Evolutionary conservation across 2,797 vertebrate genomes (phyloP).

Genomic region (Lepidocolaptes lacrymiger): DNA sequence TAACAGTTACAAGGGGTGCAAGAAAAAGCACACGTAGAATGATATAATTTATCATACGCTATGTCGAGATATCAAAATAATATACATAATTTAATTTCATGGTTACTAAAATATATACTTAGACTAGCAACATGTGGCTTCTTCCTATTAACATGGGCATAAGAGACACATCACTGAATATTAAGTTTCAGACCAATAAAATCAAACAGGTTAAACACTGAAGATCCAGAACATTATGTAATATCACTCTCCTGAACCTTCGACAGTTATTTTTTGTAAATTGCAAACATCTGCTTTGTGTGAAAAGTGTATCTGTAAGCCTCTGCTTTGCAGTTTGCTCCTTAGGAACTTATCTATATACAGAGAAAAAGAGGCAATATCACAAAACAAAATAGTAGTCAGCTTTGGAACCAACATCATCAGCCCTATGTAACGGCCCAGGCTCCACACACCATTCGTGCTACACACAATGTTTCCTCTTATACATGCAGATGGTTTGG

Average conservation of each 20-base stretch:
- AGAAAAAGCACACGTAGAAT: not conserved
- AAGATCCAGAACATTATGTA: not conserved
- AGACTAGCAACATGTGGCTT: not conserved
- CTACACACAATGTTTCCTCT: not conserved
- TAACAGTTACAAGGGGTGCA: not conserved
- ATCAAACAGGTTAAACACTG: not conserved
- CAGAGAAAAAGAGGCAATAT: not conserved
- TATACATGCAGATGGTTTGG: not conserved
- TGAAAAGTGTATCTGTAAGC: not conserved
- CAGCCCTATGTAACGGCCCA: not conserved
- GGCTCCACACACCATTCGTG: not conserved
- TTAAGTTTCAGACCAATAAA: not conserved
- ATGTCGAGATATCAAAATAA: not conserved
- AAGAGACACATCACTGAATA: not conserved
- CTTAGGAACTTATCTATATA: not conserved
- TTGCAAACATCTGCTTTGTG: not conserved
- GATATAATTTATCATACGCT: not conserved
- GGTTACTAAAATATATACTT: not conserved
- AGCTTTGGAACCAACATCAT: not conserved
- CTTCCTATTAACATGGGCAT: not conserved
- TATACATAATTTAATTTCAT: not conserved
- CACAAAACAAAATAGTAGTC: not conserved
- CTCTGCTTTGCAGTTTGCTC: not conserved
- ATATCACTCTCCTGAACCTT: not conserved
- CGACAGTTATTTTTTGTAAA: not conserved